Evolutionary conservation across 1,140 invertebrate species (phyloP), one percentile per base, ranked within the genome.

Genomic region (Papilio polytes): DNA sequence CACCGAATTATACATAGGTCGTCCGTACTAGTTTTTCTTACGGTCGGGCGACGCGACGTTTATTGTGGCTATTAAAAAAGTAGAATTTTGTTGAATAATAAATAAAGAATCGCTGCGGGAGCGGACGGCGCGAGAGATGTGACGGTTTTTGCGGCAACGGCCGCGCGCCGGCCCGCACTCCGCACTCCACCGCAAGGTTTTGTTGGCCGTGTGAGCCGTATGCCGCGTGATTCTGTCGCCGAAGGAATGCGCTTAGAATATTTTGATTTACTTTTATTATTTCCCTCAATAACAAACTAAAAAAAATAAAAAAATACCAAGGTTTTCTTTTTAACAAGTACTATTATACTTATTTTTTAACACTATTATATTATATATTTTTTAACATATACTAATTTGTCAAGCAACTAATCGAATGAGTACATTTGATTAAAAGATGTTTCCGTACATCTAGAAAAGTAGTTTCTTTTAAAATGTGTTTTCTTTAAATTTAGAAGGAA

Each of bases 41-140:
- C 74, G 72, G 78, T 81, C 15, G 80, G 74, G 26, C 63, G 82
- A 74, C 78, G 84, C 85, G 83, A 88, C 87, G 81, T 86, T 86
- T 86, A 88, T 85, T 87, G 84, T 82, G 77, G 78, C 70, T 76
- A 80, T 84, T 83, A 85, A 87, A 90, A 83, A 89, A 86, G 85
- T 82, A 80, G 83, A 86, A 86, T 86, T 90, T 86, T 83, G 83
- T 85, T 88, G 89, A 92, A 91, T 91, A 90, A 84, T 88, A 83
- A 86, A 83, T 89, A 89, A 86, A 86, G 83, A 84, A 82, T 83
- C 83, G 81, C 80, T 70, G 81, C 81, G 83, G 79, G 82, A 82
- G 81, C 77, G 79, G 78, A 59, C 76, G 31, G 44, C 74, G 82
- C 83, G 86, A 84, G 84, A 86, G 83, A 87, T 82, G 84, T 80